A percentile compares a stretch with the other conserved stretches of the same genome.
Evolutionary conservation across 2,797 vertebrate species (phyloP).

Genomic region (Acanthurus lineatus): DNA sequence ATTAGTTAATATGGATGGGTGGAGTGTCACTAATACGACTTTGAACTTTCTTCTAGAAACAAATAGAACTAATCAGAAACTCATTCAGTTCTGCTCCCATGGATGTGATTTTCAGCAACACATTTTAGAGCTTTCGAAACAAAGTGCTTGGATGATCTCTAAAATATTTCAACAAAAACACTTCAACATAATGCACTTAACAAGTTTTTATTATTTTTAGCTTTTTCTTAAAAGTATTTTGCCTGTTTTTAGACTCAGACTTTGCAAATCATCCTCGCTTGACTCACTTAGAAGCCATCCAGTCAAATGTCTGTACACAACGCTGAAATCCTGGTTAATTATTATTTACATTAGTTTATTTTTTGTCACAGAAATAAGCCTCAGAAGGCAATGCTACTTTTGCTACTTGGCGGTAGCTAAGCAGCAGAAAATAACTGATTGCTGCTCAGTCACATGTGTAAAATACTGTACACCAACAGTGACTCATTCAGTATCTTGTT

Average conservation of each 20-base stretch:
- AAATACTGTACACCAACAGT: background rate
- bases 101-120: slow-evolving; percentile 23
- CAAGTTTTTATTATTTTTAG: background rate
- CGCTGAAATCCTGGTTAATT: slow-evolving; percentile 50
- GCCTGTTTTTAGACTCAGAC: slow-evolving; percentile 4
- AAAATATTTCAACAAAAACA: background rate
- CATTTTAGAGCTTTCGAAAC: slow-evolving; percentile 20
- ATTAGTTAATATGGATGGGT: slow-evolving; percentile 59
- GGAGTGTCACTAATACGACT: slow-evolving; percentile 50
- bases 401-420: background rate
- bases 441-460: background rate
- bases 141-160: background rate
- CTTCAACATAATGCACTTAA: background rate
- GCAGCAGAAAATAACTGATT: background rate
- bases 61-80: slow-evolving; percentile 46
- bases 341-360: background rate
- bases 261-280: slow-evolving; percentile 31
- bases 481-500: background rate
- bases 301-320: slow-evolving; percentile 49
- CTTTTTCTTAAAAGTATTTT: slow-evolving; percentile 20
- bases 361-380: slow-evolving; percentile 40
- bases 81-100: slow-evolving; percentile 34
- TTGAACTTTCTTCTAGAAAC: slow-evolving; percentile 54
- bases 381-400: slow-evolving; percentile 42
- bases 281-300: slow-evolving; percentile 55